phyloP scores from a whole-genome alignment of 1,140 invertebrate species.

The Apis dorsata region DNA sequence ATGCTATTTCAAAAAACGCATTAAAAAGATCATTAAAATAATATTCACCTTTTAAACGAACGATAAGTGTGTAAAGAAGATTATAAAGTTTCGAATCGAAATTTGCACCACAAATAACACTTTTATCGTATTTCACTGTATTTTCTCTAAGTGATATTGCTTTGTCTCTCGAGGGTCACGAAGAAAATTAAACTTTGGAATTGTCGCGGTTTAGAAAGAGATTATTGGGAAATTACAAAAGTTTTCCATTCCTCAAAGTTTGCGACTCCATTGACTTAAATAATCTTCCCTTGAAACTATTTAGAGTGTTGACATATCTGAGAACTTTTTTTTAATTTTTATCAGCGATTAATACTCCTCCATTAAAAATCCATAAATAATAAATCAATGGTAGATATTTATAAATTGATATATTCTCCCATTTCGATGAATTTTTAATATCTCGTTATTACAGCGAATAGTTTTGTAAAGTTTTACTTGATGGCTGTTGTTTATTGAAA shows the following conservation, averaged over 20 bases:
- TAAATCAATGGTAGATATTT: too few relatives aligned
- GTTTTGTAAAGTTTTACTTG: too few relatives aligned
- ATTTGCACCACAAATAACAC: conserved; percentile 39
- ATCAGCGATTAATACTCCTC: neutral
- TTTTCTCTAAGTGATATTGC: conserved; percentile 55
- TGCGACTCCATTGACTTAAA: neutral
- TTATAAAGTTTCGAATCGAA: neutral
- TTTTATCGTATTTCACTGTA: conserved; percentile 37
- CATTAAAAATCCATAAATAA: too few relatives aligned
- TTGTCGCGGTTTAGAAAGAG: conserved; percentile 58
- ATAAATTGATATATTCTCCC: too few relatives aligned
- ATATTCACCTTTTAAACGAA: neutral
- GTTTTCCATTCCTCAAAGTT: conserved; percentile 31
- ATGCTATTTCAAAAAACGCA: neutral
- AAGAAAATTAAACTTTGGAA: conserved; percentile 64
- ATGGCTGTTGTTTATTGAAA: too few relatives aligned
- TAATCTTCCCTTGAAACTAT: conserved; percentile 7
- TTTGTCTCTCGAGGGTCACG: conserved; percentile 34
- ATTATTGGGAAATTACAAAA: conserved; percentile 61
- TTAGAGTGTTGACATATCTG: neutral
- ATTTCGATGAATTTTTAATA: too few relatives aligned
- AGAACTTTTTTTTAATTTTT: neutral
- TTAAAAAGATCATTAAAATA: neutral
- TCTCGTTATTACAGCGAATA: too few relatives aligned
- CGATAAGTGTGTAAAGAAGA: neutral